Base-by-base conservation (phyloP, 2,888 invertebrate species). In the Atherix ibis region DNA sequence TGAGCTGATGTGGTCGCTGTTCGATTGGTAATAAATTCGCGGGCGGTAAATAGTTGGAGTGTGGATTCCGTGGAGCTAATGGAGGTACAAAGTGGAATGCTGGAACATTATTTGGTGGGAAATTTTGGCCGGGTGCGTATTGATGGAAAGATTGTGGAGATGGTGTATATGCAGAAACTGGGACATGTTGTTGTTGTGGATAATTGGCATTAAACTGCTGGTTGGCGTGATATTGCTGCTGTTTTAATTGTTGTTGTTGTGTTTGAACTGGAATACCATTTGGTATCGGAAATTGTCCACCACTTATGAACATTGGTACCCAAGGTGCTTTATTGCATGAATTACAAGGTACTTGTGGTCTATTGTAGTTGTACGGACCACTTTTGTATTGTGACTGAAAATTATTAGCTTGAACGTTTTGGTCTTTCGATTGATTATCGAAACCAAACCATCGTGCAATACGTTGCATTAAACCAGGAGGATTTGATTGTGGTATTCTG, bases 251-350 rank as follows among this genome's bases (percentile, higher is more conserved):
- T 2, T 36, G 38, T 24, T 19, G 22, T 27, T 34, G 14, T 13
- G 33, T 35, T 26, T 24, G 18, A 17, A 32, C 22, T 9, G 17
- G 31, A 26, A 40, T 42, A 26, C 45, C 35, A 9, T 44, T 12
- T 0, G 49, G 47, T 36, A 44, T 46, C 27, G 49, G 50, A 10
- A 48, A 30, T 18, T 43, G 42, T 1, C 48, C 50, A 8, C 52
- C 22, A 6, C 22, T 10, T n/a, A n/a, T 51, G 43, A 59, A 46
- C 57, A 84, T 72, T 24, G 85, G 85, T 46, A 81, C 70, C 85
- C 85, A 85, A 38, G 85, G 84, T 48, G 74, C 71, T 53, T 72
- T 68, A 53, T 84, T 82, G 50, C 85, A 85, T 35, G 78, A 71
- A 50, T 78, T 76, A 50, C 85, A 85, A 41, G 70, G 67, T 48